Evolutionary conservation across 2,113 vertebrate species (phyloP).

Genomic region (Sapajus apella): DNA sequence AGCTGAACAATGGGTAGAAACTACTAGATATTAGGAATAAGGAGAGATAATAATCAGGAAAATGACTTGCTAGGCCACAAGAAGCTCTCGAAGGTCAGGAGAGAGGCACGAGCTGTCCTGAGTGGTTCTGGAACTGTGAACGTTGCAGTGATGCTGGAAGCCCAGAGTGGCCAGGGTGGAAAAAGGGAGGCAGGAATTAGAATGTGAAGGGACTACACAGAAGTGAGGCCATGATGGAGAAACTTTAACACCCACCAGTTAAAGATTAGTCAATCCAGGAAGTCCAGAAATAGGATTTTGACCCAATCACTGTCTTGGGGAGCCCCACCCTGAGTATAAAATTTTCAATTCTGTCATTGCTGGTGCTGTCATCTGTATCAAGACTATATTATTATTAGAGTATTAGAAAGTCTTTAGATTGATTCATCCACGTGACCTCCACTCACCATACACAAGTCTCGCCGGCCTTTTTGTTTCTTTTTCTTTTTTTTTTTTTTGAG

Average conservation of each 20-base stretch:
- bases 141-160: neutral
- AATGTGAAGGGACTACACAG: neutral
- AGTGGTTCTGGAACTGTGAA: neutral
- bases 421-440: neutral
- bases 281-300: neutral
- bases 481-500: too few relatives aligned
- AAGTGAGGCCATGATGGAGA: neutral
- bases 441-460: neutral
- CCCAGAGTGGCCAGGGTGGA: neutral
- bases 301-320: neutral
- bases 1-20: neutral
- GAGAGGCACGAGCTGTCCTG: neutral
- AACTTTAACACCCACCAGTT: neutral
- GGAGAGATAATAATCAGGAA: neutral
- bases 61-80: neutral
- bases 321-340: neutral
- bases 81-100: neutral
- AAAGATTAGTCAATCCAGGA: neutral
- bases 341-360: neutral
- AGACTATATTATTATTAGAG: neutral
- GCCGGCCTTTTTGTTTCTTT: neutral
- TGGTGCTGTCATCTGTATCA: neutral
- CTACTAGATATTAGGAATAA: neutral
- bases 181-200: neutral
- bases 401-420: neutral